phyloP scores from a whole-genome alignment of 2,797 vertebrate species.

The Tangara arthus region DNA sequence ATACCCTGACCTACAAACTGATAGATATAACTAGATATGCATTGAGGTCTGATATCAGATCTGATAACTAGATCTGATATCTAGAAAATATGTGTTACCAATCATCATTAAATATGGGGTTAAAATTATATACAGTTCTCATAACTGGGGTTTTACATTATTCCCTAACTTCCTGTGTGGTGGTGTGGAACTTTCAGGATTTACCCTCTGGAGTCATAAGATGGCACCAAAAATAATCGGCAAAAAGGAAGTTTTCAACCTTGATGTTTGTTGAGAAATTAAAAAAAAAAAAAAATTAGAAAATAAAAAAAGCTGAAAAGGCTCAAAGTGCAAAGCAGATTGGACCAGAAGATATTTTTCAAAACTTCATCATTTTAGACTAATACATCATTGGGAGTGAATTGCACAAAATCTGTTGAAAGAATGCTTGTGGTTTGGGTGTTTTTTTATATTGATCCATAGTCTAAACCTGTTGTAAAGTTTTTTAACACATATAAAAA shows the following conservation, averaged over 20 bases:
- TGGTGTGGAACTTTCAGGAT: neutral
- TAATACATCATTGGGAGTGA: neutral
- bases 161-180: rapidly evolving
- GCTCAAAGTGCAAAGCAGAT: neutral
- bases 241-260: neutral
- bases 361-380: neutral
- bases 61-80: neutral
- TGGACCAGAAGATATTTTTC: neutral
- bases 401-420: neutral
- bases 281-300: neutral
- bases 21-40: neutral
- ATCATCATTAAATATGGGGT: rapidly evolving
- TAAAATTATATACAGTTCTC: rapidly evolving
- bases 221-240: neutral
- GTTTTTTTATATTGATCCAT: neutral
- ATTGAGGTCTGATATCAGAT: neutral
- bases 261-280: neutral
- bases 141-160: neutral
- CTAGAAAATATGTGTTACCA: neutral
- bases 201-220: neutral
- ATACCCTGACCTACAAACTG: neutral
- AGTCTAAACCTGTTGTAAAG: neutral
- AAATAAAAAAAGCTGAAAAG: neutral
- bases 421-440: neutral
- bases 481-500: neutral